Evolutionary conservation across 2,888 invertebrate species (phyloP), one percentile per base, ranked within the genome.

Genomic region (Adelphocoris suturalis): DNA sequence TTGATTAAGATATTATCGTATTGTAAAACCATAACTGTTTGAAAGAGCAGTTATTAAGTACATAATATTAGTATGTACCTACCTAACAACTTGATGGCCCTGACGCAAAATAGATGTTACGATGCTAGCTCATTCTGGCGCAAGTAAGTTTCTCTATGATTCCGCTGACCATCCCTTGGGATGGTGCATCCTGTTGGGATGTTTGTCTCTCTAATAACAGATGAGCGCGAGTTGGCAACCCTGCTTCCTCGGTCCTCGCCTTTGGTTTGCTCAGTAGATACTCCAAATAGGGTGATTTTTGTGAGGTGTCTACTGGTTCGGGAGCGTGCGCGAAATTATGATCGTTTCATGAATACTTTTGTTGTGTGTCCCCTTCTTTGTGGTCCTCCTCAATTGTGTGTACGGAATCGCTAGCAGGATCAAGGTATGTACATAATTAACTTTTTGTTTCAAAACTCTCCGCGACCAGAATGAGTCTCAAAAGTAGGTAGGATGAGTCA

Each of bases 401-500:
- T 68, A 68, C 23, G 27, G 23, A 68, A 12, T 68, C 23, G 27
- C 68, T 19, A 0, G 19, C 12, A 27, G 68, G 68, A 68, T 68
- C 68, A 23, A 23, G 23, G 68, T 68, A 68, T 23, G 23, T 68
- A 13, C 23, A 16, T 57, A 57, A 52, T 52, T 14, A 1, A n/a
- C n/a, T 57, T n/a, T n/a, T n/a, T n/a, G 16, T 57, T 57, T n/a
- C n/a, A n/a, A 57, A n/a, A 12, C 14, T n/a, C 57, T 1, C 57
- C 57, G 5, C 5, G n/a, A n/a, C 1, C 68, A 52, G 2, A 2
- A 3, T 52, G 16, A 52, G 13, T 52, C 16, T 52, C 52, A 14
- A 52, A 52, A 52, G 78, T 78, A 46, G 82, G 48, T 57, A 28
- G 86, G 86, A 47, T 75, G 68, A 86, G 47, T 86, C 86, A 86